Conservation (phyloP, 2,797 vertebrate species). For the Muscicapa comitata region DNA sequence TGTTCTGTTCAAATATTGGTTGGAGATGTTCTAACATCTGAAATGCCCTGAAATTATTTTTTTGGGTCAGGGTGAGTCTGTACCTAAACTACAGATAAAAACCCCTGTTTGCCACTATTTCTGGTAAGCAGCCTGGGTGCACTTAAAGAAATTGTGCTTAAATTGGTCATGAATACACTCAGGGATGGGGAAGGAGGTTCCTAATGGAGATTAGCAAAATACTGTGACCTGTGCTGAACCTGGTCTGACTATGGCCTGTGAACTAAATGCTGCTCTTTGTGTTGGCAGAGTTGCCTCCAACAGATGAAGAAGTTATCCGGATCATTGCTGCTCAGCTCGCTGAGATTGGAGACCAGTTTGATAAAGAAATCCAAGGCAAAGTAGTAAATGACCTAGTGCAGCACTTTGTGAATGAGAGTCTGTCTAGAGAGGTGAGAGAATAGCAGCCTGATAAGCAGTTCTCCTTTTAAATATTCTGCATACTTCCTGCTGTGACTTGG, state of each 20-base stretch:
- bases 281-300: not conserved
- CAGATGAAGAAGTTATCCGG: conserved; percentile 55
- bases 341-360: conserved; percentile 70
- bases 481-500: not conserved
- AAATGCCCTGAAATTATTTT: not conserved
- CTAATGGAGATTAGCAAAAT: not conserved
- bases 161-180: accelerated
- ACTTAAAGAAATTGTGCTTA: not conserved
- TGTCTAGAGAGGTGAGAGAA: conserved; percentile 64
- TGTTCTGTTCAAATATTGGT: not conserved
- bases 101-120: not conserved
- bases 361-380: conserved; percentile 39
- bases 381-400: conserved; percentile 46
- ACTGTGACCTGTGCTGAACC: not conserved
- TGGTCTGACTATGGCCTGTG: not conserved
- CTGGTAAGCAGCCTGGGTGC: not conserved
- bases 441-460: not conserved
- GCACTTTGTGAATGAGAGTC: conserved; percentile 11
- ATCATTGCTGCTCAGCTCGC: conserved; percentile 69
- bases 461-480: not conserved
- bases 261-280: not conserved
- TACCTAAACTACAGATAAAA: not conserved
- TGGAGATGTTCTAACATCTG: not conserved
- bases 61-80: not conserved
- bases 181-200: not conserved